Evolutionary conservation across 2,797 vertebrate genomes (phyloP), one percentile per base, ranked within the genome.

Genomic region (Muscicapa comitata): DNA sequence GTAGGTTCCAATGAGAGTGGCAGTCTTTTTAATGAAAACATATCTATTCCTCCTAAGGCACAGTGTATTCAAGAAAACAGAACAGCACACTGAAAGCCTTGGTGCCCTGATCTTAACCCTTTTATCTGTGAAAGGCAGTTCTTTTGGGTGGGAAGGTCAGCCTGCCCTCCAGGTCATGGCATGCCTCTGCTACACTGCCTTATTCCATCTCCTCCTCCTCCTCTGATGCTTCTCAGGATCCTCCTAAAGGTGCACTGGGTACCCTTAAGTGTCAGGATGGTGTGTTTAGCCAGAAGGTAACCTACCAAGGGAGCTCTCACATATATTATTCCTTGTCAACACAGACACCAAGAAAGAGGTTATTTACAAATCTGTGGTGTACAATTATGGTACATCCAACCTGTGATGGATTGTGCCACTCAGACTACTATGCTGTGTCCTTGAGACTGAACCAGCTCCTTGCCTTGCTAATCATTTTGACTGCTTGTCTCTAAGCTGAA

Each of bases 341-440:
- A 38, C 2, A 62, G 53, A 66, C 72, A 65, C 54, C 86, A 84
- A 95, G 78, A 80, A 91, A 93, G 58, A 95, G 84, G 73, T 95
- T 94, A 85, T 96, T 95, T 95, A 94, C 84, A 93, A 86, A 94
- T 94, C 77, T 94, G 73, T 80, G 78, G 75, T 87, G 80, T 88
- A 43, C 93, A 90, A 75, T 94, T 94, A 90, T 89, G 92, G 81
- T 62, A 21, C 58, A 65, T 91, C 54, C 54, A 92, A 66, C 55
- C 72, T 53, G 40, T 94, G 94, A 95, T 85, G 86, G 91, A 95
- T 94, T 92, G 86, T 91, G 88, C 93, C 51, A 67, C 35, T 82
- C 86, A 71, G 68, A 77, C 51, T 72, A 17, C 48, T 80, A n/a
- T 26, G 24, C 33, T 68, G 37, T 62, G 86, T 90, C 92, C 92